Evolutionary conservation across 2,888 invertebrate genomes (phyloP).

Genomic region (Drosophila emarginata): DNA sequence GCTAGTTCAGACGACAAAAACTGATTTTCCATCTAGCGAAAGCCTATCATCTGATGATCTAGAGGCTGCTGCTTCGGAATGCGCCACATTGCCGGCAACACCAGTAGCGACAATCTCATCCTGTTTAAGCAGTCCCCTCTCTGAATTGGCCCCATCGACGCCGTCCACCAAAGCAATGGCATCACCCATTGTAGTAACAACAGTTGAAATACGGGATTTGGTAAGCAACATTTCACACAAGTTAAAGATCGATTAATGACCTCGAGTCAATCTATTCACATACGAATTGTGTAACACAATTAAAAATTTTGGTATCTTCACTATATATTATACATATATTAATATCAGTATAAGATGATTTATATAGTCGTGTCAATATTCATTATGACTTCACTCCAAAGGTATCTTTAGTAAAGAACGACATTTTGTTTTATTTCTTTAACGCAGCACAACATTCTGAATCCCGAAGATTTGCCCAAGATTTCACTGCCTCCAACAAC

Average conservation of each 20-base stretch:
- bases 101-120: conserved; percentile 48
- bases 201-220: conserved; percentile 56
- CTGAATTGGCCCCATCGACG: conserved; percentile 58
- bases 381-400: too few relatives aligned
- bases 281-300: background rate
- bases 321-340: too few relatives aligned
- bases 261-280: background rate
- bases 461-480: conserved; percentile 61
- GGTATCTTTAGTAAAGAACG: background rate
- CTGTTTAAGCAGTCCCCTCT: conserved; percentile 47
- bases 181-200: conserved; percentile 64
- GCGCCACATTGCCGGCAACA: conserved; percentile 47
- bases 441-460: conserved; percentile 48
- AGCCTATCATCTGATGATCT: conserved; percentile 33
- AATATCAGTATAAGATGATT: too few relatives aligned
- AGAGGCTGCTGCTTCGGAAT: conserved; percentile 36
- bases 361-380: too few relatives aligned
- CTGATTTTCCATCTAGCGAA: conserved; percentile 13
- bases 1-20: conserved; percentile 40
- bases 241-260: background rate
- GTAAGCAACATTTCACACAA: conserved; percentile 32
- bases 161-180: conserved; percentile 58
- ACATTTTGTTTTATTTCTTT: background rate
- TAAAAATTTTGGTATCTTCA: background rate
- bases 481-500: conserved; percentile 37